phyloP scores from a whole-genome alignment of 1,140 invertebrate species.

The Polyergus mexicanus region DNA sequence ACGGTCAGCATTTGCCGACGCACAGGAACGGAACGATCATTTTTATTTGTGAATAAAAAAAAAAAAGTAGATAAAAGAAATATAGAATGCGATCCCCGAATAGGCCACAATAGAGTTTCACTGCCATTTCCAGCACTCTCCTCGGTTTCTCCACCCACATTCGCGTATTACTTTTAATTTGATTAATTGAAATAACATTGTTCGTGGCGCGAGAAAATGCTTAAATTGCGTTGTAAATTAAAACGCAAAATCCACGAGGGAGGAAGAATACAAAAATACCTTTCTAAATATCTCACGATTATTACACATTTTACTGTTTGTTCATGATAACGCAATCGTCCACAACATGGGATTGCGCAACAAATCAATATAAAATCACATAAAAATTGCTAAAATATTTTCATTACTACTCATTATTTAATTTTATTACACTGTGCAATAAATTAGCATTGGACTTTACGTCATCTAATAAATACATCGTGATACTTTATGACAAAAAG shows the following conservation, averaged over 20 bases:
- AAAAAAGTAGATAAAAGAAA: neutral
- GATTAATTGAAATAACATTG: constrained; percentile 44
- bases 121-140: neutral
- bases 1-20: constrained; percentile 22
- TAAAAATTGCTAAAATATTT: neutral
- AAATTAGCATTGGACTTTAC: constrained; percentile 2
- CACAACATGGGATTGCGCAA: neutral
- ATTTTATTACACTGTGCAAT: neutral
- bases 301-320: neutral
- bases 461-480: neutral
- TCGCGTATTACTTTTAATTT: constrained; percentile 52
- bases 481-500: neutral
- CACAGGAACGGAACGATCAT: constrained; percentile 17
- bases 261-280: neutral
- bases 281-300: constrained; percentile 21
- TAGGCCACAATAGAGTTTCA: constrained; percentile 39
- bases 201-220: neutral
- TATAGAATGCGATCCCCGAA: constrained; percentile 15
- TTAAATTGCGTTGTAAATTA: neutral
- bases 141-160: constrained; percentile 22
- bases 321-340: neutral
- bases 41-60: constrained; percentile 46
- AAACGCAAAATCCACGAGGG: neutral
- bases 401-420: neutral
- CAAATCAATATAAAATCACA: neutral